Evolutionary conservation across 2,113 vertebrate species (phyloP).

Genomic region (Cnemophilus loriae): DNA sequence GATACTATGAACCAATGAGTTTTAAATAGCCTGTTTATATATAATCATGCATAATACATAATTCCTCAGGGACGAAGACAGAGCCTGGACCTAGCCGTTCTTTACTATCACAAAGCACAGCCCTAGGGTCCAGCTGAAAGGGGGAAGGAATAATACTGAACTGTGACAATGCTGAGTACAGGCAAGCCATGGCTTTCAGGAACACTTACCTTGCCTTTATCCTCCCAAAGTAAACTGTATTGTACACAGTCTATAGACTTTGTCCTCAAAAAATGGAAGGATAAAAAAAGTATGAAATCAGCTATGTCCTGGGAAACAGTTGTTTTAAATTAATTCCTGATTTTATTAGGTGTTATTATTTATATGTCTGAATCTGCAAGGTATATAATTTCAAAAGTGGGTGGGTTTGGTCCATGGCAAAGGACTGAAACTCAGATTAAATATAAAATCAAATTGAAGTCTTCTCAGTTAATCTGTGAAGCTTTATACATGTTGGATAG

Average conservation of each 20-base stretch:
- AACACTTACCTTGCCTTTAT: neutral
- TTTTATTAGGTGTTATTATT: neutral
- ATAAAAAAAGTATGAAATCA: neutral
- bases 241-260: neutral
- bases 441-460: neutral
- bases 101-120: neutral
- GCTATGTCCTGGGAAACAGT: neutral
- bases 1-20: conserved; percentile 17
- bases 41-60: neutral
- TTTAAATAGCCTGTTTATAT: conserved; percentile 24
- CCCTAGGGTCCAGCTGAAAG: neutral
- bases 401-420: neutral
- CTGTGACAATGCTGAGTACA: neutral
- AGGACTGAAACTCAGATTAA: neutral
- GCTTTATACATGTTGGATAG: neutral
- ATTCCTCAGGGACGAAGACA: conserved; percentile 59
- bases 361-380: neutral
- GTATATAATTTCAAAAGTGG: neutral
- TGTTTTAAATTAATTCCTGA: neutral
- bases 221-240: neutral
- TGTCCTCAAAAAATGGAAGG: neutral
- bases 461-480: neutral
- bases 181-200: neutral
- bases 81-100: conserved; percentile 6
- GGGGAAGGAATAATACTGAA: neutral